Percentiles rank a stretch among this genome's conserved stretches.
Evolutionary conservation across 2,888 invertebrate genomes (phyloP).

Genomic region (Rhingia campestris): DNA sequence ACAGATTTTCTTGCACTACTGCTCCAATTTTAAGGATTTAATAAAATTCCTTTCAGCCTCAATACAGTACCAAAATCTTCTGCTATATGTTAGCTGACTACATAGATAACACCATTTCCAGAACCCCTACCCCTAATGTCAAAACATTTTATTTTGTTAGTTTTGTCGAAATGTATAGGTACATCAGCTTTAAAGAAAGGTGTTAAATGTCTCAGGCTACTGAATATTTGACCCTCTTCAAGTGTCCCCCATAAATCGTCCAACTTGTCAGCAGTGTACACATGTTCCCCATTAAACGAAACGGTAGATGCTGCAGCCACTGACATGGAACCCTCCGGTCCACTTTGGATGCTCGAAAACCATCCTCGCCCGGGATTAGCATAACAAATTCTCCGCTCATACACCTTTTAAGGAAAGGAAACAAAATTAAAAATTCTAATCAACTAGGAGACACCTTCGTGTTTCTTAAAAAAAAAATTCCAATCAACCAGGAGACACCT

Average conservation of each 20-base stretch:
- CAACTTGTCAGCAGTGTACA: constrained; percentile 1
- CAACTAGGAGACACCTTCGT: constrained; percentile 11
- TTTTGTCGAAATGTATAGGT: too few species aligned
- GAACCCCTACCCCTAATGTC: too few species aligned
- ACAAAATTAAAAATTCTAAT: constrained; percentile 17
- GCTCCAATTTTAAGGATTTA: too few species aligned
- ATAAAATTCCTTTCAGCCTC: too few species aligned
- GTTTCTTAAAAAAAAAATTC: constrained; percentile 4
- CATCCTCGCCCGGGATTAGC: not conserved
- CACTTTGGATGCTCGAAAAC: not conserved
- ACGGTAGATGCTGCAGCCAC: not conserved
- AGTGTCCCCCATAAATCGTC: constrained; percentile 2
- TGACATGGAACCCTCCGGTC: not conserved
- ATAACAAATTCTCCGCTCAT: not conserved
- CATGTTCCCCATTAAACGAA: constrained; percentile 1
- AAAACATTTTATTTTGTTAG: not conserved
- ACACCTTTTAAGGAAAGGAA: constrained; percentile 2
- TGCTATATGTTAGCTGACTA: too few species aligned
- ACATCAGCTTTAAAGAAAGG: too few species aligned
- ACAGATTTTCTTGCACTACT: too few species aligned
- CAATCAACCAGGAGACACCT: constrained; percentile 20
- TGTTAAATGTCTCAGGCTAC: not conserved
- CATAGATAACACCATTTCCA: too few species aligned
- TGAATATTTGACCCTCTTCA: not conserved
- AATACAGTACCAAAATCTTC: too few species aligned